Evolutionary conservation across 2,888 invertebrate species (phyloP).

Genomic region (Parasteatoda lunata): DNA sequence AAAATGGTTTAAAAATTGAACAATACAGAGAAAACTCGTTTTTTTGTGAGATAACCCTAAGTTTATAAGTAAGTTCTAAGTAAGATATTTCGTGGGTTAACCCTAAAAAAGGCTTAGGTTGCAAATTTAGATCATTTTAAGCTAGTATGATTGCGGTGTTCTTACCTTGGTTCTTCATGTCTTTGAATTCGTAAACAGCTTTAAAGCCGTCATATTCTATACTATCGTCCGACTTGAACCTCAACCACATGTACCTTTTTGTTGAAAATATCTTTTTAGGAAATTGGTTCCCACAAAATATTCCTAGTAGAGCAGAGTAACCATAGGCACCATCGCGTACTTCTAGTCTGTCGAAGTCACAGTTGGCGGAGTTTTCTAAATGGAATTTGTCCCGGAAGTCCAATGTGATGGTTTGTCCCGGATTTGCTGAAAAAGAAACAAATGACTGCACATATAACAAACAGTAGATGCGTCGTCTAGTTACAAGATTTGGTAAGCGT

Average conservation of each 20-base stretch:
- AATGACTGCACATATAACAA: not conserved
- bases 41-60: too few species aligned
- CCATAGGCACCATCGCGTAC: slow-evolving; percentile 88
- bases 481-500: too few species aligned
- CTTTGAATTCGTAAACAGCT: slow-evolving; percentile 83
- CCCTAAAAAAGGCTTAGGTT: too few species aligned
- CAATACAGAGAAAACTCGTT: too few species aligned
- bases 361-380: slow-evolving; percentile 81
- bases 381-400: slow-evolving; percentile 87
- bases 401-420: slow-evolving; percentile 78
- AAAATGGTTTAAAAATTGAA: too few species aligned
- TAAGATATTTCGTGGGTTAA: too few species aligned
- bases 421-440: slow-evolving; percentile 73
- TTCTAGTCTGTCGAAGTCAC: slow-evolving; percentile 87
- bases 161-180: slow-evolving; percentile 72
- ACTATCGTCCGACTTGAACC: slow-evolving; percentile 86
- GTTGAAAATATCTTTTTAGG: slow-evolving; percentile 84
- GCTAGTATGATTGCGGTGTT: not conserved
- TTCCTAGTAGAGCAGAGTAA: slow-evolving; percentile 81
- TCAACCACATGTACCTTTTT: slow-evolving; percentile 84
- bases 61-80: too few species aligned
- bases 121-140: not conserved
- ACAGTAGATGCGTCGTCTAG: too few species aligned
- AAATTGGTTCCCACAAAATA: slow-evolving; percentile 82
- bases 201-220: slow-evolving; percentile 86